Conservation (phyloP, 2,113 vertebrate species). For the Ictidomys tridecemlineatus region DNA sequence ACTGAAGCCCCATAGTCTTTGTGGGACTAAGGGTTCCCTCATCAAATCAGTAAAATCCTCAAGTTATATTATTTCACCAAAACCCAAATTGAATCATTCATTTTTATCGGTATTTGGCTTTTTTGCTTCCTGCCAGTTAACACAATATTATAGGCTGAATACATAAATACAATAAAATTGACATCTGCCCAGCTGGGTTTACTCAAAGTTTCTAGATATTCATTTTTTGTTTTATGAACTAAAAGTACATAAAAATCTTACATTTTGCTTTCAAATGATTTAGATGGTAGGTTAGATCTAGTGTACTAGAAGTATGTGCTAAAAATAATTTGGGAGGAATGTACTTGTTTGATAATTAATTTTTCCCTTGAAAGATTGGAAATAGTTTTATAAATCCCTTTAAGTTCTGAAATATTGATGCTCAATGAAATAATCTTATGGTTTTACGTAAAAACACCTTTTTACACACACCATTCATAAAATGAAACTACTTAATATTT, state of each 20-base stretch:
- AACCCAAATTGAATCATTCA: slow-evolving; percentile 68
- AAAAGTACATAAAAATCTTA: neutral
- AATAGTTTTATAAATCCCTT: neutral
- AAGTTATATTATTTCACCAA: slow-evolving; percentile 72
- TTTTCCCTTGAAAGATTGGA: slow-evolving; percentile 34
- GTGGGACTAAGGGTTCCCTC: slow-evolving; percentile 57
- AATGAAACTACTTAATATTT: neutral
- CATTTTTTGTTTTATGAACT: slow-evolving; percentile 54
- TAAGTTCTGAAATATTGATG: neutral
- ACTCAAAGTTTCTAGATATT: slow-evolving; percentile 50
- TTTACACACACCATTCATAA: neutral
- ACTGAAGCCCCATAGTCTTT: slow-evolving; percentile 36
- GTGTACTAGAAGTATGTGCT: slow-evolving; percentile 30
- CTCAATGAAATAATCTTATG: neutral
- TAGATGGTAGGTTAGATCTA: neutral
- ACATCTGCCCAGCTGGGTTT: slow-evolving; percentile 55
- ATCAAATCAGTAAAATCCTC: slow-evolving; percentile 78
- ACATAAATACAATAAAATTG: slow-evolving; percentile 65
- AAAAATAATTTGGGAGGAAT: neutral
- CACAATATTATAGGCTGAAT: slow-evolving; percentile 66
- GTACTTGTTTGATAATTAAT: neutral
- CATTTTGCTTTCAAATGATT: slow-evolving; percentile 1
- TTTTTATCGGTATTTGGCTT: slow-evolving; percentile 70
- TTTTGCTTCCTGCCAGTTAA: slow-evolving; percentile 57
- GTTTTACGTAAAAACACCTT: neutral